phyloP scores from a whole-genome alignment of 2,113 vertebrate genomes.

The Anoplopoma fimbria region DNA sequence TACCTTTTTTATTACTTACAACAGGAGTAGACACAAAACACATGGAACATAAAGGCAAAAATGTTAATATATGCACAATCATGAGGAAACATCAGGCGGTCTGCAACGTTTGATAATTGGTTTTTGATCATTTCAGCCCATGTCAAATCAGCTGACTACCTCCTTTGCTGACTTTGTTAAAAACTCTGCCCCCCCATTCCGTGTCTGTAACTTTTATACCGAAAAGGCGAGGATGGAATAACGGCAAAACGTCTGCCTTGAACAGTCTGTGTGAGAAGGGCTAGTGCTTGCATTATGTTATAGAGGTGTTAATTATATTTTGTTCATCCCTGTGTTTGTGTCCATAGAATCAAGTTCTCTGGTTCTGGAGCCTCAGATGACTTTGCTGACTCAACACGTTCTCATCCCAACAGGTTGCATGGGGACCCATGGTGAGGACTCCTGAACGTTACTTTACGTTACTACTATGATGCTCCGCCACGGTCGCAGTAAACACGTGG shows the following conservation, averaged over 20 bases:
- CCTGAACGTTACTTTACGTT: too few species aligned
- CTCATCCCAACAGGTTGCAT: too few species aligned
- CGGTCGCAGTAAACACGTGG: too few species aligned
- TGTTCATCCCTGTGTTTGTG: neutral
- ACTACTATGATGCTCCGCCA: too few species aligned
- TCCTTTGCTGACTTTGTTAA: too few species aligned
- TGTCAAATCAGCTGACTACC: neutral
- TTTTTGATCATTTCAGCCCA: neutral
- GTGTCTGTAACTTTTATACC: neutral
- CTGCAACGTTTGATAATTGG: too few species aligned
- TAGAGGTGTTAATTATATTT: neutral
- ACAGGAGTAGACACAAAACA: neutral
- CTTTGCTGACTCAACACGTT: neutral
- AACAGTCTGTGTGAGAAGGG: neutral
- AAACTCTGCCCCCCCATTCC: neutral
- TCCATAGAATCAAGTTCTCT: neutral
- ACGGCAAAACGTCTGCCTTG: neutral
- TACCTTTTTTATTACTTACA: neutral
- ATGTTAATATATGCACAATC: neutral
- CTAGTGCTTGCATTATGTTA: neutral
- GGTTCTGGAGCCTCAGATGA: conserved; percentile 13
- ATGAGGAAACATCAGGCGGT: neutral
- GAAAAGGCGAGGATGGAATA: too few species aligned
- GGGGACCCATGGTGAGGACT: too few species aligned
- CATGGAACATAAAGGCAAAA: too few species aligned